phyloP scores from a whole-genome alignment of 2,888 invertebrate genomes.

The Dendrolimus houi region DNA sequence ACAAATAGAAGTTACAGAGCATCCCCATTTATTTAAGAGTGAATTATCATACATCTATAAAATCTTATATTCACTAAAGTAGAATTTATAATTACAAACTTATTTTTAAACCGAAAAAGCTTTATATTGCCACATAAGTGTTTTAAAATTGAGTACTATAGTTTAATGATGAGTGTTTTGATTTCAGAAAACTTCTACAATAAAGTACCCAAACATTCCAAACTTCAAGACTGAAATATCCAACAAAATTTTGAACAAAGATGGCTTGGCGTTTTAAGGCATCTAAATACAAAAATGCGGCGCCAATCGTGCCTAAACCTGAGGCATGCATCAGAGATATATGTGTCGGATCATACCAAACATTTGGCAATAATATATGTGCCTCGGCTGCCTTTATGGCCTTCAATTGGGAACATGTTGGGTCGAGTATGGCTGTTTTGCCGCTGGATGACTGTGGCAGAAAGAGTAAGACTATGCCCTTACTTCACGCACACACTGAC shows the following conservation, averaged over 20 bases:
- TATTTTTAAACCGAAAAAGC: constrained; percentile 23
- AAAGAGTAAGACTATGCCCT: constrained; percentile 91
- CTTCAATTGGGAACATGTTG: constrained; percentile 95
- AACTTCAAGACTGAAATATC: constrained; percentile 58
- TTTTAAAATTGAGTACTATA: constrained; percentile 11
- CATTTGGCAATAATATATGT: constrained; percentile 96
- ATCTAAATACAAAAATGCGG: constrained; percentile 98
- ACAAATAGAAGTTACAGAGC: no score
- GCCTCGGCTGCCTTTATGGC: constrained; percentile 96
- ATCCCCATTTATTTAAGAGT: no score
- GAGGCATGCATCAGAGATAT: constrained; percentile 94
- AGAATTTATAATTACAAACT: neutral
- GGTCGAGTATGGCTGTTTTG: constrained; percentile 92
- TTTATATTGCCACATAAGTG: constrained; percentile 4
- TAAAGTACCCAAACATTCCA: constrained; percentile 48
- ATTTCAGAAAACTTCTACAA: neutral
- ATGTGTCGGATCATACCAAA: constrained; percentile 94
- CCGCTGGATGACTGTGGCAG: constrained; percentile 92
- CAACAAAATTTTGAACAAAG: constrained; percentile 39
- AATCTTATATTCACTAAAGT: neutral
- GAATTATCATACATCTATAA: no score
- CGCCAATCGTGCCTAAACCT: constrained; percentile 95
- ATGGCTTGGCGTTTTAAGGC: constrained; percentile 98
- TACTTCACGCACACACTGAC: constrained; percentile 90
- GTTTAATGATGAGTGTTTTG: constrained; percentile 4